phyloP scores from a whole-genome alignment of 2,888 invertebrate species.

The Diarsia brunnea region DNA sequence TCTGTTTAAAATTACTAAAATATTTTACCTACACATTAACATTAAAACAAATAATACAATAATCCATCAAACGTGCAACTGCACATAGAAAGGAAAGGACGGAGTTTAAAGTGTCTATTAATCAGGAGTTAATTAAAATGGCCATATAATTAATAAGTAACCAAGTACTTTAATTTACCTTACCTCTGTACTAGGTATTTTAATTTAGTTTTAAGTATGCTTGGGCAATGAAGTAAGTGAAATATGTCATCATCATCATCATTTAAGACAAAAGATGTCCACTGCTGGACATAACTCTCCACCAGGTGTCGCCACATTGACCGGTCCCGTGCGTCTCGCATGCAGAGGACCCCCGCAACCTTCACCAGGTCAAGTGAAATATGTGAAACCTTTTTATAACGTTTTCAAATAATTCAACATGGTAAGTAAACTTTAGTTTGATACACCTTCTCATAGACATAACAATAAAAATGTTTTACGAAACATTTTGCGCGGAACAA shows the following conservation, averaged over 20 bases:
- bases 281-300: too few relatives aligned
- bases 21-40: background rate
- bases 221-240: too few relatives aligned
- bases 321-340: too few relatives aligned
- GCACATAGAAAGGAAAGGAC: constrained; percentile 6
- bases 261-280: too few relatives aligned
- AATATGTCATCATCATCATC: too few relatives aligned
- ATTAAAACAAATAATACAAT: background rate
- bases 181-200: too few relatives aligned
- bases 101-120: constrained; percentile 18
- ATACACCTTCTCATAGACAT: background rate
- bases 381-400: too few relatives aligned
- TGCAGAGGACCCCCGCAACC: too few relatives aligned
- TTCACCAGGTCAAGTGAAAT: too few relatives aligned
- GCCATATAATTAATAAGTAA: constrained; percentile 21
- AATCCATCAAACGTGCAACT: constrained; percentile 4
- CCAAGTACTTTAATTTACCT: background rate
- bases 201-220: too few relatives aligned
- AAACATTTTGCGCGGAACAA: constrained; percentile 39
- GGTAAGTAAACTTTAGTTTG: constrained; percentile 25
- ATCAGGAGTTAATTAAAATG: constrained; percentile 17
- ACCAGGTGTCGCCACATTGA: too few relatives aligned
- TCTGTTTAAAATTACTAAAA: background rate
- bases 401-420: constrained; percentile 31
- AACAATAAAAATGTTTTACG: constrained; percentile 25